Conservation (phyloP, 2,888 invertebrate genomes). For the Scaptomyza tumidula region DNA sequence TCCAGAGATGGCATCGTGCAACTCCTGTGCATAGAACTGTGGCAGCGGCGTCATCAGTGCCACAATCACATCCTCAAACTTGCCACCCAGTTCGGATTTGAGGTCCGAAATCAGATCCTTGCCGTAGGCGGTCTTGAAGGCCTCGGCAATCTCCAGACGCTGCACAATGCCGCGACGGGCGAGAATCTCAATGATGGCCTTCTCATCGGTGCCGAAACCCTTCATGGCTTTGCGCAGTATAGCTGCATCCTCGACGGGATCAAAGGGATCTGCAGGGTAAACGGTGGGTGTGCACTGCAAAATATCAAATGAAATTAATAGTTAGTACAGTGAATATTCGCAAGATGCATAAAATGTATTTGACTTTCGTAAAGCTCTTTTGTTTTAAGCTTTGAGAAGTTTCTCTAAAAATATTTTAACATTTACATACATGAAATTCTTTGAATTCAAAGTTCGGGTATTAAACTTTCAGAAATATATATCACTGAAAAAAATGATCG, state of each 20-base stretch:
- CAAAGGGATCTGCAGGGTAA: constrained; percentile 93
- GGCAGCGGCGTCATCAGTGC: constrained; percentile 95
- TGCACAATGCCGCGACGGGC: constrained; percentile 95
- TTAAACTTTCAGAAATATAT: no score
- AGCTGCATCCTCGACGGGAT: constrained; percentile 93
- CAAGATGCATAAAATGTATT: no score
- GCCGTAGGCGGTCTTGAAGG: constrained; percentile 96
- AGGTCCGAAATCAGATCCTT: constrained; percentile 93
- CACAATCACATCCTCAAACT: constrained; percentile 95
- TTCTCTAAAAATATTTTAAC: no score
- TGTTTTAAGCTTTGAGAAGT: no score
- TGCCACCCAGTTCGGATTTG: constrained; percentile 95
- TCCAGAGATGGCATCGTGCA: constrained; percentile 94
- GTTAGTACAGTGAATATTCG: neutral
- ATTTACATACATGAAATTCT: no score
- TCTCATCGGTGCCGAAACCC: constrained; percentile 96
- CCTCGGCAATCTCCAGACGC: constrained; percentile 94
- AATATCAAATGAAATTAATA: constrained; percentile 6
- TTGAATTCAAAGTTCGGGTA: no score
- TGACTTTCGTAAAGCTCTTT: no score
- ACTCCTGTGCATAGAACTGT: constrained; percentile 95
- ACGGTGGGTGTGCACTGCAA: constrained; percentile 93
- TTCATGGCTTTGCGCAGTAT: constrained; percentile 96
- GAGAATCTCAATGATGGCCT: constrained; percentile 94
- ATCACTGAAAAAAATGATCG: neutral